A percentile compares a stretch with the other conserved stretches of the same genome.
These are phyloP conservation scores for Hedya salicella DNA, from an alignment of 2,888 invertebrate species.

Conservation along the genomic window DNA sequence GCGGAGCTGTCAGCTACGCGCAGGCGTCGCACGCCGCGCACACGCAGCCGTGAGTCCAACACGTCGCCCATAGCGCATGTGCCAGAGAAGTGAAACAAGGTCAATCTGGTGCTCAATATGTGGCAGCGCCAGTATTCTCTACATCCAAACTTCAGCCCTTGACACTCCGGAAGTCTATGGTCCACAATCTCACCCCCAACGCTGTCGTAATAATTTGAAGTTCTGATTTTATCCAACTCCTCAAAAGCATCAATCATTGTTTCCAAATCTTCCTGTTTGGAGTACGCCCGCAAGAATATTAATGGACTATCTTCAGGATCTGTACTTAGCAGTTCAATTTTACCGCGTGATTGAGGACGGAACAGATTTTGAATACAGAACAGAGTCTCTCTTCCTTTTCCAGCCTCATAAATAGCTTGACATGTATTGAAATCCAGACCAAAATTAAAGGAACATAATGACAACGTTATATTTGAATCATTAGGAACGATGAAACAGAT, in stretches of 20 bases:
- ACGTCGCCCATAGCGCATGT: constrained; percentile 35
- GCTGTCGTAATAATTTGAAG: not conserved
- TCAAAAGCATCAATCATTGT: constrained; percentile 7
- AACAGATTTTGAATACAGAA: not conserved
- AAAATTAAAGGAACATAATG: not conserved
- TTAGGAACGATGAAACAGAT: not conserved
- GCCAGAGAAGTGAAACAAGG: constrained; percentile 26
- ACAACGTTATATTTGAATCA: not conserved
- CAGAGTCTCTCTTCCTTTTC: constrained; percentile 21
- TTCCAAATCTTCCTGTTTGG: constrained; percentile 19
- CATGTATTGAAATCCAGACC: constrained; percentile 12
- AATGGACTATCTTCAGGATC: constrained; percentile 32
- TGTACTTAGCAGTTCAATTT: constrained; percentile 21
- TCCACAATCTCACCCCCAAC: constrained; percentile 2
- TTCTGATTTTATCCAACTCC: constrained; percentile 13
- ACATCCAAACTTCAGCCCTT: constrained; percentile 48
- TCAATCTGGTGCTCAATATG: constrained; percentile 22
- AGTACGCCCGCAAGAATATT: constrained; percentile 11
- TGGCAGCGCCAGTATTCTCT: constrained; percentile 74
- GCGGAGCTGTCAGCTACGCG: constrained; percentile 46
- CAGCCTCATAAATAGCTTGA: constrained; percentile 13
- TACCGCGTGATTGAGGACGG: constrained; percentile 31
- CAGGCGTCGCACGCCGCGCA: constrained; percentile 34
- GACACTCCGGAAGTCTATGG: constrained; percentile 17
- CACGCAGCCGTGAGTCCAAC: constrained; percentile 32